phyloP scores from a whole-genome alignment of 2,113 vertebrate species.

The Nothoprocta pentlandii region DNA sequence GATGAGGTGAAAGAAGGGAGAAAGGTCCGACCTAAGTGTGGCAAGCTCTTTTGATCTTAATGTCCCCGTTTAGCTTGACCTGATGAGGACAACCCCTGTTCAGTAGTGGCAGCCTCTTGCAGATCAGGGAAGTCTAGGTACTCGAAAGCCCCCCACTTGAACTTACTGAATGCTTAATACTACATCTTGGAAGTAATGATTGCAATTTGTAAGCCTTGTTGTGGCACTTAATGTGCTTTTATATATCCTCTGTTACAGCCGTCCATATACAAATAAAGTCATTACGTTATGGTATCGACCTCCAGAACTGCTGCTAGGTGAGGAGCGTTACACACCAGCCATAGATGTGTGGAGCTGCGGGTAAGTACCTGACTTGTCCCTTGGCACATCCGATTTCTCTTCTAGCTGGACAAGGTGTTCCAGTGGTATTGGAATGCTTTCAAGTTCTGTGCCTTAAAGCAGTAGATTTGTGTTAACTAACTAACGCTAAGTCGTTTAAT shows the following conservation, averaged over 20 bases:
- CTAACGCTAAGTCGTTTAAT: not conserved
- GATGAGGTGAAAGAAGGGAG: not conserved
- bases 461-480: no score
- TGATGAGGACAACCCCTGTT: not conserved
- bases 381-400: not conserved
- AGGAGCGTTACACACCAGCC: slow-evolving; percentile 96
- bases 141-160: not conserved
- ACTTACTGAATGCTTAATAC: fast-evolving
- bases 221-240: not conserved
- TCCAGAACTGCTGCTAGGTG: slow-evolving; percentile 94
- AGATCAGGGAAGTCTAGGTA: not conserved
- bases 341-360: slow-evolving; percentile 99
- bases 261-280: slow-evolving; percentile 98
- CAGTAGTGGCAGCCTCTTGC: not conserved
- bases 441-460: not conserved
- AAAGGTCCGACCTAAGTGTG: not conserved
- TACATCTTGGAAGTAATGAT: not conserved
- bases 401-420: not conserved
- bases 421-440: fast-evolving
- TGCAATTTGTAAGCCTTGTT: fast-evolving
- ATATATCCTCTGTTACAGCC: slow-evolving; percentile 78
- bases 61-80: not conserved
- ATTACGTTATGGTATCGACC: slow-evolving; percentile 99
- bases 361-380: slow-evolving; percentile 77
- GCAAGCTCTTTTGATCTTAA: not conserved